These are phyloP conservation scores for Heliconius himera DNA, from an alignment of 1,140 invertebrate genomes.

Conservation along the genomic window DNA sequence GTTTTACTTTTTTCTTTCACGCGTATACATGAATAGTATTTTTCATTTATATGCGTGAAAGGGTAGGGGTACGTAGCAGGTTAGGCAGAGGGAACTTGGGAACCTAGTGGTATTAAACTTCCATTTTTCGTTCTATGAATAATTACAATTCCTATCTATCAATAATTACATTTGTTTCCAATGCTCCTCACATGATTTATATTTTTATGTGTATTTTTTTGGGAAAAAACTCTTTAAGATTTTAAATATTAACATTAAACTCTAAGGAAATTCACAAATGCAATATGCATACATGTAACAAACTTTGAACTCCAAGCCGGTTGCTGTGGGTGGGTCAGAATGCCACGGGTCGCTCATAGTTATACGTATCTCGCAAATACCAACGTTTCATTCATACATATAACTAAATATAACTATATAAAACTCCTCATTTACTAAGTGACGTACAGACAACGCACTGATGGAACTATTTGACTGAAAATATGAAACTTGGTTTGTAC, in stretches of 20 bases:
- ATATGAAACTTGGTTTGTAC: too few species aligned
- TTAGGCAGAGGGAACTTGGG: too few species aligned
- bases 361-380: neutral
- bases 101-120: too few species aligned
- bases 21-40: too few species aligned
- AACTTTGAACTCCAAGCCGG: conserved; percentile 35
- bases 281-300: conserved; percentile 16
- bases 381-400: neutral
- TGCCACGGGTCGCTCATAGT: conserved; percentile 12
- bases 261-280: neutral
- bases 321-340: conserved; percentile 35
- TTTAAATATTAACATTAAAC: neutral
- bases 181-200: neutral
- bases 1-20: too few species aligned
- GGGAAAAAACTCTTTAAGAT: neutral
- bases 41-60: too few species aligned
- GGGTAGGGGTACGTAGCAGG: too few species aligned
- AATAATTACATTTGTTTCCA: too few species aligned
- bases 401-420: neutral
- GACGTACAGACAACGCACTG: too few species aligned
- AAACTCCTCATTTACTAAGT: neutral
- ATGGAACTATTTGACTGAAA: too few species aligned
- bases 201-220: neutral
- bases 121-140: too few species aligned
- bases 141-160: too few species aligned